These are phyloP conservation scores for Drosophila varians DNA, from an alignment of 1,140 invertebrate species.

Conservation along the genomic window DNA sequence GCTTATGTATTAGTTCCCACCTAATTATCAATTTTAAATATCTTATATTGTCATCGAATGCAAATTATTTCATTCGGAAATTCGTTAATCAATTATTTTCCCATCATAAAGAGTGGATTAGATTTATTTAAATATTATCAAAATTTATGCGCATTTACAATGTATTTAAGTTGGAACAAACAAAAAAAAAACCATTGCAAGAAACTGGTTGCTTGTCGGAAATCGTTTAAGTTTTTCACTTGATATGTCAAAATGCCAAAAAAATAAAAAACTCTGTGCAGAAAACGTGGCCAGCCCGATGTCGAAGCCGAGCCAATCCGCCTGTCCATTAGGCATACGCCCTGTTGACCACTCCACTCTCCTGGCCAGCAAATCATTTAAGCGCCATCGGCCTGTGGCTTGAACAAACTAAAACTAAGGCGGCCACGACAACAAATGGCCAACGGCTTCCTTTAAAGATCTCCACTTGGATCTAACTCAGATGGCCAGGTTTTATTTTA, in stretches of 20 bases:
- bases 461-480: conserved; percentile 30
- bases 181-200: conserved; percentile 14
- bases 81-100: conserved; percentile 24
- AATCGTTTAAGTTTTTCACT: conserved; percentile 73
- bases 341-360: conserved; percentile 56
- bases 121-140: conserved; percentile 58
- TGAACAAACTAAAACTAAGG: conserved; percentile 31
- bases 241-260: conserved; percentile 79
- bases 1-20: too few species aligned
- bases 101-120: conserved; percentile 22
- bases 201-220: conserved; percentile 75
- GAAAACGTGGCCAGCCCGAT: conserved; percentile 34
- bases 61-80: conserved; percentile 6
- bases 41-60: background rate
- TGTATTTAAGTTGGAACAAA: conserved; percentile 9
- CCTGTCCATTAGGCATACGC: conserved; percentile 60
- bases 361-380: conserved; percentile 70
- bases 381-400: conserved; percentile 64
- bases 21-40: too few species aligned
- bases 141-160: conserved; percentile 70
- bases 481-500: conserved; percentile 32
- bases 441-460: conserved; percentile 70
- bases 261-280: conserved; percentile 43
- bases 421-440: conserved; percentile 47
- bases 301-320: conserved; percentile 27